These are phyloP conservation scores for Elgonia sp. DNA, from an alignment of 2,888 invertebrate species.

Conservation along the genomic window DNA sequence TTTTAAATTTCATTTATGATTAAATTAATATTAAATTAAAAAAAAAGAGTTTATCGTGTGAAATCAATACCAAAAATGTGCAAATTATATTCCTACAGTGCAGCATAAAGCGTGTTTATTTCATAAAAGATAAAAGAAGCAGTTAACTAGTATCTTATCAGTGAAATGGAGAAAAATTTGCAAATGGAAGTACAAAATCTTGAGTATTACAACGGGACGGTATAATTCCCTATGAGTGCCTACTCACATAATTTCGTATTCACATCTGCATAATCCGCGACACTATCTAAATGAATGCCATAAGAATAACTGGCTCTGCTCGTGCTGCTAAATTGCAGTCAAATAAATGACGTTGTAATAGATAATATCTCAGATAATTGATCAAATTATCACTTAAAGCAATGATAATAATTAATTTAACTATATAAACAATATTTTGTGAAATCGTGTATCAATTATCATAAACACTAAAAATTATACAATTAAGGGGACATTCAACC, in stretches of 20 bases:
- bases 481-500: too few species aligned
- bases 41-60: background rate
- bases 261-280: slow-evolving; percentile 74
- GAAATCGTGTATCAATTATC: background rate
- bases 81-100: slow-evolving; percentile 35
- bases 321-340: slow-evolving; percentile 70
- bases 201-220: slow-evolving; percentile 59
- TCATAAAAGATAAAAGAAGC: slow-evolving; percentile 65
- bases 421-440: slow-evolving; percentile 3
- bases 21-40: too few species aligned
- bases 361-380: slow-evolving; percentile 66
- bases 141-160: slow-evolving; percentile 70
- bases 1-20: too few species aligned
- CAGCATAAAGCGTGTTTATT: slow-evolving; percentile 65
- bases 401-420: slow-evolving; percentile 29
- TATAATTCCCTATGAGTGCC: slow-evolving; percentile 66
- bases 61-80: slow-evolving; percentile 16
- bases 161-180: slow-evolving; percentile 62
- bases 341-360: slow-evolving; percentile 69
- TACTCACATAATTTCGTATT: slow-evolving; percentile 74
- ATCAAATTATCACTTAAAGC: slow-evolving; percentile 58
- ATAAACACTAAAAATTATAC: too few species aligned
- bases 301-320: slow-evolving; percentile 74
- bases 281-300: slow-evolving; percentile 76
- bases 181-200: slow-evolving; percentile 71